Conservation (phyloP, 2,888 invertebrate species). For the Drosophila fulvimacula region DNA sequence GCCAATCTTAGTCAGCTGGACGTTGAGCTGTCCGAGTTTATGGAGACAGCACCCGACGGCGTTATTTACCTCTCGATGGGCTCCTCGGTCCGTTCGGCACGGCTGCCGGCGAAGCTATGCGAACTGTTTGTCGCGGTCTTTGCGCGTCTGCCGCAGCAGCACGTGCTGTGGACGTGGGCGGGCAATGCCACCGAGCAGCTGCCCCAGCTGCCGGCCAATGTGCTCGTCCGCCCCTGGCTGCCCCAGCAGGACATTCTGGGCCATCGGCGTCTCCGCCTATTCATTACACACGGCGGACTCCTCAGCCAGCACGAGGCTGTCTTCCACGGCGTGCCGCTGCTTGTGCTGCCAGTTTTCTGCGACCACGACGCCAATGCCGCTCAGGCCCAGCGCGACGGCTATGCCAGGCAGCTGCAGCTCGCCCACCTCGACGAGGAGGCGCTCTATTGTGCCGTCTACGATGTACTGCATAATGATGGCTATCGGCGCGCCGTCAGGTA, state of each 20-base stretch:
- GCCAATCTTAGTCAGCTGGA: slow-evolving; percentile 86
- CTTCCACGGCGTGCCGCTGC: slow-evolving; percentile 91
- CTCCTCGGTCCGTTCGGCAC: slow-evolving; percentile 90
- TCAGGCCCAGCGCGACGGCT: slow-evolving; percentile 90
- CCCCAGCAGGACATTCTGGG: slow-evolving; percentile 85
- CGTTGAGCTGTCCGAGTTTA: slow-evolving; percentile 89
- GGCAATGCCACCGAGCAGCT: slow-evolving; percentile 76
- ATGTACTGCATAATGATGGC: slow-evolving; percentile 88
- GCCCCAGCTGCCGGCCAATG: slow-evolving; percentile 87
- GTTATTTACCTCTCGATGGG: slow-evolving; percentile 93
- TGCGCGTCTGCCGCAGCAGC: slow-evolving; percentile 88
- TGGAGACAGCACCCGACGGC: slow-evolving; percentile 86
- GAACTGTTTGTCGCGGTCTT: slow-evolving; percentile 89
- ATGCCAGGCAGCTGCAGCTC: slow-evolving; percentile 89
- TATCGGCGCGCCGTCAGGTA: slow-evolving; percentile 88
- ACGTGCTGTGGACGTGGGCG: slow-evolving; percentile 91
- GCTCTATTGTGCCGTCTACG: slow-evolving; percentile 88
- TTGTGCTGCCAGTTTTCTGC: slow-evolving; percentile 91
- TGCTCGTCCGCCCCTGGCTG: slow-evolving; percentile 86
- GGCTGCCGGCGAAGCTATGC: slow-evolving; percentile 90
- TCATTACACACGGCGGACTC: slow-evolving; percentile 91
- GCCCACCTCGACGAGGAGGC: slow-evolving; percentile 88
- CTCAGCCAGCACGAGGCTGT: slow-evolving; percentile 92
- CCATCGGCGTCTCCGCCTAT: slow-evolving; percentile 90
- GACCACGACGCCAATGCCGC: slow-evolving; percentile 92